Evolutionary conservation across 1,140 invertebrate genomes (phyloP), one percentile per base, ranked within the genome.

Genomic region (Frieseomelitta varia): DNA sequence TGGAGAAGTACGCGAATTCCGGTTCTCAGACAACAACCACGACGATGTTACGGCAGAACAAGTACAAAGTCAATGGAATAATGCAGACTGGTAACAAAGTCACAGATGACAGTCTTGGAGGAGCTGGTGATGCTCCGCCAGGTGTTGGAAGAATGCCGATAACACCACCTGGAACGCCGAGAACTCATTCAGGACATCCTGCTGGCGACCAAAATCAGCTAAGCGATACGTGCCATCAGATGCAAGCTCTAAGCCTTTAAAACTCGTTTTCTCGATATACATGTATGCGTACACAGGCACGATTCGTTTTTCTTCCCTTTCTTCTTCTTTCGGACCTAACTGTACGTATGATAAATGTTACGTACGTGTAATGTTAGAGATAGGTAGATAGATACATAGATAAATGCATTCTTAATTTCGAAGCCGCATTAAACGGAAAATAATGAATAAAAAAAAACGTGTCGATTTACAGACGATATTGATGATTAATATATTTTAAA

Each of bases 141-240:
- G 82, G 88, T 1, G 85, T 79, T 27, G 81, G 79, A 24, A 85
- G 91, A 69, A 63, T 94, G 77, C 93, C 93, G 2, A 92, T 94
- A 24, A 94, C 93, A 4, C 93, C 94, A 19, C 93, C 93, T 0
- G 89, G 89, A 4, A 94, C 93, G 0, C 93, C 94, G 0, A 87
- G 92, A 24, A 82, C 81, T 34, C 90, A 90, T 74, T 61, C 81
- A 4, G 67, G 69, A 24, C 86, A 91, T 69, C 67, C 88, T 27
- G 86, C 75, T 27, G 85, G 87, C 34, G 92, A 94, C 82, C 91
- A 92, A 63, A 91, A 88, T 87, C 92, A 93, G 74, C 87, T 95
- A 27, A 91, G 85, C 82, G 94, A 94, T 27, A 82, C 93, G 87
- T 95, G 94, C 90, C 94, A 95, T 93, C 94, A 94, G 69, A 92